Evolutionary conservation across 2,888 invertebrate genomes (phyloP), one percentile per base, ranked within the genome.

Genomic region (Sylvicola cinctus): DNA sequence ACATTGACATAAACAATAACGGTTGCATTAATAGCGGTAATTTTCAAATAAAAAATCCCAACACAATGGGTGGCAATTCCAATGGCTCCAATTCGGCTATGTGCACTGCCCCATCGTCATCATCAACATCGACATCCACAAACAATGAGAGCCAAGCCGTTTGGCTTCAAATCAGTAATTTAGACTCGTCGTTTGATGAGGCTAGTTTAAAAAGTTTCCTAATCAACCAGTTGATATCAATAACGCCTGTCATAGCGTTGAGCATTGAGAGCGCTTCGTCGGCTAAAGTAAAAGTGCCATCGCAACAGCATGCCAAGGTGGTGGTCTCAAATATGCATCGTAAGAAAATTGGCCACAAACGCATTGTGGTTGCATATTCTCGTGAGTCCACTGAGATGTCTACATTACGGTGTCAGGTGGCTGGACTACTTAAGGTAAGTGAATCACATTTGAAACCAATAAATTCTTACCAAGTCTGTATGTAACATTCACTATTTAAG

Each of bases 251-350:
- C 4, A 43, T 58, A 3, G 53, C 55, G 5, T 41, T 58, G 15
- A 46, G 49, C 12, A 55, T 58, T 36, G 58, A 58, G 38, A 54
- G 56, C 12, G 50, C 49, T 37, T 52, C 53, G 11, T 54, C 49
- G 40, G 57, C 53, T 31, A 58, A 58, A 39, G 53, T 58, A 3
- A 56, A 55, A n/a, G 57, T 58, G 2, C 58, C 58, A 2, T 36
- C 33, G 14, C 12, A 11, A 32, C 40, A 32, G 41, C 56, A 54
- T 40, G 72, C 72, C 8, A 70, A 71, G 45, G 68, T 65, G 42
- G 75, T 77, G 20, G 80, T 85, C 32, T 77, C 80, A 3, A 74
- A 78, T 48, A 61, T 84, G 41, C 83, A 85, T 48, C 68, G 80
- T 32, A 73, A 73, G 44, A 80, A 79, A 58, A 66, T 84, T 44